These are phyloP conservation scores for Drosophila ficusphila DNA, from an alignment of 1,140 invertebrate species.

Conservation along the genomic window DNA sequence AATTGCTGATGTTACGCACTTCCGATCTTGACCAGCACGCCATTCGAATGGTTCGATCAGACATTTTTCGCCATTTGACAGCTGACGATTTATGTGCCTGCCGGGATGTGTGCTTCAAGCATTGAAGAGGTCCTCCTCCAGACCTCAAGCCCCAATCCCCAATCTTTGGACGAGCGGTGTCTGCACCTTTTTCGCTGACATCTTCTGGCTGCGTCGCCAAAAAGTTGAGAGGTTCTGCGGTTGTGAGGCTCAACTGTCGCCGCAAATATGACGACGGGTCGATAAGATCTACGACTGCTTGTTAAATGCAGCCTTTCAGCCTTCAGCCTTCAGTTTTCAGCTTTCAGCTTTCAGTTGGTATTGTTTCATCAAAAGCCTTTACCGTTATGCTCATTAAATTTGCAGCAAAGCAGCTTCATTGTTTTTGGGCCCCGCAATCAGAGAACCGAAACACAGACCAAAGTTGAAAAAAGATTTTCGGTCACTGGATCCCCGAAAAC, in stretches of 20 bases:
- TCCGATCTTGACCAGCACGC: conserved; percentile 71
- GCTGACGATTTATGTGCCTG: conserved; percentile 82
- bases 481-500: conserved; percentile 41
- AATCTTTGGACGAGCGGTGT: conserved; percentile 39
- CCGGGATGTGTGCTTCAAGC: conserved; percentile 17
- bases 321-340: conserved; percentile 30
- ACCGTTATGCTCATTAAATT: conserved; percentile 83
- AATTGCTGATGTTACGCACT: conserved; percentile 67
- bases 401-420: conserved; percentile 64
- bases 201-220: conserved; percentile 17
- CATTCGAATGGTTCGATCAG: conserved; percentile 41
- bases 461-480: conserved; percentile 37
- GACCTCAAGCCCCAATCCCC: not conserved
- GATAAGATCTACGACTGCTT: conserved; percentile 80
- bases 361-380: conserved; percentile 80
- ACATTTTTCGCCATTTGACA: conserved; percentile 79
- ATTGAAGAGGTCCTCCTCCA: conserved; percentile 17
- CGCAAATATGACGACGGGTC: conserved; percentile 73
- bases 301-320: conserved; percentile 53
- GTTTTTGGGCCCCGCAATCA: conserved; percentile 58
- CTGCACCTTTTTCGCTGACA: conserved; percentile 40
- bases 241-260: conserved; percentile 49
- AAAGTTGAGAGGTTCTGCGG: conserved; percentile 10
- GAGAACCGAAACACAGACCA: conserved; percentile 32
- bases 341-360: conserved; percentile 51